These are phyloP conservation scores for Lemur catta DNA, from an alignment of 2,797 vertebrate genomes.

Conservation along the genomic window DNA sequence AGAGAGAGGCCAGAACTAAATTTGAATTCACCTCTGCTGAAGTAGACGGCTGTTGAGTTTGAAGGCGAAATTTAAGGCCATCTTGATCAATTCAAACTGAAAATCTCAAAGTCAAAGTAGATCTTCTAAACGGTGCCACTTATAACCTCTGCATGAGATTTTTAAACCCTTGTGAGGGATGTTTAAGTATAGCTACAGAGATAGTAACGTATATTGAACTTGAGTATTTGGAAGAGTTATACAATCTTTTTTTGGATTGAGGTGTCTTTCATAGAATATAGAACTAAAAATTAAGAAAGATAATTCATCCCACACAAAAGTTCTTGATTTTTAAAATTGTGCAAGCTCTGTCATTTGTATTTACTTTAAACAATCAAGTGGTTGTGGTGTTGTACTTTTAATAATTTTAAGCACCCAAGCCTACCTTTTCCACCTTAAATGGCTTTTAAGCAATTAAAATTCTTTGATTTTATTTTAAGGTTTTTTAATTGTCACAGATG, in stretches of 20 bases:
- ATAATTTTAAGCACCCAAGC: not conserved
- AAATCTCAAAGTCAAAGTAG: constrained; percentile 1
- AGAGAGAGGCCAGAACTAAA: not conserved
- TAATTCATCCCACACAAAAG: not conserved
- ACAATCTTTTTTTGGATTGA: not conserved
- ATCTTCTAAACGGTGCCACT: not conserved
- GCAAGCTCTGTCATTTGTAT: not conserved
- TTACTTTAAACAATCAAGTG: not conserved
- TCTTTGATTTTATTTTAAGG: not conserved
- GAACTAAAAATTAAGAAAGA: not conserved
- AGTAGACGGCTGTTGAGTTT: not conserved
- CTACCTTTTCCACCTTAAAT: not conserved
- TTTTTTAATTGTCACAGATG: not conserved
- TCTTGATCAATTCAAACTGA: constrained; percentile 43
- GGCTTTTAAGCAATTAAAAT: not conserved
- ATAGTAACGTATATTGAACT: not conserved
- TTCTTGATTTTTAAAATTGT: not conserved
- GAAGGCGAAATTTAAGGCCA: not conserved
- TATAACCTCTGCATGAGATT: not conserved
- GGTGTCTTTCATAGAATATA: not conserved
- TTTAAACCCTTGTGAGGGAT: not conserved
- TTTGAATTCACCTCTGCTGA: not conserved
- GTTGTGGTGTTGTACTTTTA: not conserved
- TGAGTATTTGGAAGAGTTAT: not conserved
- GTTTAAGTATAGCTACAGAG: not conserved